Conservation (phyloP, 2,888 invertebrate species). For the Micoletzkya japonica region DNA sequence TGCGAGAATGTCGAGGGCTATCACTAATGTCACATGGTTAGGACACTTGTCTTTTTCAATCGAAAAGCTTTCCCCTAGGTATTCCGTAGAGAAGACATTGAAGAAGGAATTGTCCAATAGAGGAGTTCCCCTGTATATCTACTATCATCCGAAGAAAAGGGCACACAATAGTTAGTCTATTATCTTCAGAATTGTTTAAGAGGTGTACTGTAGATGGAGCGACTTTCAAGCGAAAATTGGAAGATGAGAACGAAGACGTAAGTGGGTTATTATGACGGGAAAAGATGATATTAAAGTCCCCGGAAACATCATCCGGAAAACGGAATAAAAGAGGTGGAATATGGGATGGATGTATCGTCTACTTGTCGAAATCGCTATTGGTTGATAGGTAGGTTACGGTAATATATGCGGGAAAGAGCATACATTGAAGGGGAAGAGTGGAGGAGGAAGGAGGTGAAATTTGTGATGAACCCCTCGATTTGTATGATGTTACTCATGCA, state of each 20-base stretch:
- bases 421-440: background rate
- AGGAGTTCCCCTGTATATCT: slow-evolving; percentile 18
- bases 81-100: slow-evolving; percentile 23
- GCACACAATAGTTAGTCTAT: background rate
- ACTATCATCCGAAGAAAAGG: slow-evolving; percentile 13
- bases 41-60: background rate
- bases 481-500: slow-evolving; percentile 26
- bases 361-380: background rate
- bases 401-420: background rate
- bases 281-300: background rate
- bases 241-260: background rate
- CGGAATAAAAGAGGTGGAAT: background rate
- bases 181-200: background rate
- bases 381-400: background rate
- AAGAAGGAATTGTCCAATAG: slow-evolving; percentile 22
- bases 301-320: no score
- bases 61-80: background rate
- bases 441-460: slow-evolving; percentile 19
- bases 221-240: background rate
- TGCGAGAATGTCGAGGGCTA: slow-evolving; percentile 5
- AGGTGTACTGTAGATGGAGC: background rate
- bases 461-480: background rate
- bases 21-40: slow-evolving; percentile 10
- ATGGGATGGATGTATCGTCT: background rate
- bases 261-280: background rate